These are phyloP conservation scores for Cyclargus thomasi DNA, from an alignment of 1,140 invertebrate genomes.

Conservation along the genomic window DNA sequence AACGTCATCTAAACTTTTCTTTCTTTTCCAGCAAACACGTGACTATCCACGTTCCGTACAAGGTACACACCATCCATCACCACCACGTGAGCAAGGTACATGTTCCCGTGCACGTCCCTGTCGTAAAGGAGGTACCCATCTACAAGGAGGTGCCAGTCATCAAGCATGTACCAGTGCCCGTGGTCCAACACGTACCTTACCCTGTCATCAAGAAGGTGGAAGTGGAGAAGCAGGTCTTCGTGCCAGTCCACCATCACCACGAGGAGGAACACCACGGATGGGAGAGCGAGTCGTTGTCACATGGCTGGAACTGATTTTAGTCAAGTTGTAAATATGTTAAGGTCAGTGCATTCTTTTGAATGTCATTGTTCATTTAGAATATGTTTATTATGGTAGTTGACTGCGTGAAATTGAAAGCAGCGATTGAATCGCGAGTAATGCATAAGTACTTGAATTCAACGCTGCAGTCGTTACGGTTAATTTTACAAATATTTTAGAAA, in stretches of 20 bases:
- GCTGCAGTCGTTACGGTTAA: no score
- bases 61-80: constrained; percentile 79
- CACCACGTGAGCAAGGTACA: constrained; percentile 77
- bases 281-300: constrained; percentile 65
- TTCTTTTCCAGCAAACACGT: constrained; percentile 72
- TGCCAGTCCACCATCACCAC: constrained; percentile 53
- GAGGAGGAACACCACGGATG: constrained; percentile 58
- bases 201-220: constrained; percentile 65
- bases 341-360: background rate
- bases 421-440: no score
- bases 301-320: constrained; percentile 65
- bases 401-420: no score
- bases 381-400: no score
- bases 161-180: constrained; percentile 56
- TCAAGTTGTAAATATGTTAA: constrained; percentile 41
- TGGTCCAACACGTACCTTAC: constrained; percentile 54
- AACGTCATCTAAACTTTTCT: constrained; percentile 11
- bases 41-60: constrained; percentile 78
- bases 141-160: constrained; percentile 60
- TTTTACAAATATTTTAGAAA: no score
- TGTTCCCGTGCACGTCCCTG: constrained; percentile 73
- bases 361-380: background rate
- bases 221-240: constrained; percentile 62
- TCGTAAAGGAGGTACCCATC: constrained; percentile 60
- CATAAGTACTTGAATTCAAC: no score